Base-by-base conservation (phyloP, 1,140 invertebrate species). In the Drosophila obscura region DNA sequence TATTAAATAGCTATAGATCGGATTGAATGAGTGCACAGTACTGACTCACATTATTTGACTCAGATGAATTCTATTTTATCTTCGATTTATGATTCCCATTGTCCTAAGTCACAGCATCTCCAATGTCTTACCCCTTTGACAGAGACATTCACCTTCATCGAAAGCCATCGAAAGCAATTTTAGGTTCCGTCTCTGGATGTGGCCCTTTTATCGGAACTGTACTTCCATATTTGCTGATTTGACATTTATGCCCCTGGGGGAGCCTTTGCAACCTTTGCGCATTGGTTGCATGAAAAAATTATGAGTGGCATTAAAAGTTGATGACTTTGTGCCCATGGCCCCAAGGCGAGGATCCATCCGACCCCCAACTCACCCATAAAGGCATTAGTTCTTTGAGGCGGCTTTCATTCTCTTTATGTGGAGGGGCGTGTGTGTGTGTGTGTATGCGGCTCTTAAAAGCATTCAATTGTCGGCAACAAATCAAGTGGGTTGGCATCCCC, bases 281-380 rank as follows among this genome's bases (percentile, higher is more conserved):
- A 80, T 80, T 76, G 80, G 62, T 60, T 61, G 81, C 62, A 74
- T 80, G 81, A 85, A 80, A 80, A 83, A 65, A 80, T 80, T 80
- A 84, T 85, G 81, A 85, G 71, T 66, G 45, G 82, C 83, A 87
- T 87, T 87, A 87, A 87, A 87, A 88, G 79, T 87, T 87, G 62
- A 87, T 88, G 78, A 65, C 62, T 77, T 28, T 69, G 45, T 49
- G 67, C 51, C 24, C 15, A 39, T 13, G 62, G 39, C 69, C 67
- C 65, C 65, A 31, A 39, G 39, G 64, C 63, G 31, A 35, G 19
- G 56, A 46, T 68, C 68, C 46, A 24, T 31, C 72, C 65, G 26
- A 28, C 8, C 16, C 46, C 16, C 15, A 45, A 2, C 4, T 4
- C 55, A 26, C 15, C 55, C 55, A 39, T 26, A 22, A 60, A 28